Evolutionary conservation across 1,140 invertebrate species (phyloP).

Genomic region (Aphelinus certus): DNA sequence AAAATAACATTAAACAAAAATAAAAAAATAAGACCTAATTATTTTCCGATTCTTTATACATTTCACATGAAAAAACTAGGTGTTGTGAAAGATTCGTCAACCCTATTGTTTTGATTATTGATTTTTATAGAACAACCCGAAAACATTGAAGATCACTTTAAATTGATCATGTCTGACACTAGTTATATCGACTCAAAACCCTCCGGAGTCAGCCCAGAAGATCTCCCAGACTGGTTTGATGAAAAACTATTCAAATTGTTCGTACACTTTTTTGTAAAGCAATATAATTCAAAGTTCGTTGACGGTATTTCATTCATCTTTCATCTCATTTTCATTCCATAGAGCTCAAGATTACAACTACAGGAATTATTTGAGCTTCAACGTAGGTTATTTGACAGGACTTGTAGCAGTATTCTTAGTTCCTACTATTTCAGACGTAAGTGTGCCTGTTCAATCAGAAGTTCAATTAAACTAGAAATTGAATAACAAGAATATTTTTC

Average conservation of each 20-base stretch:
- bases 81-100: too few species aligned
- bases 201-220: conserved; percentile 17
- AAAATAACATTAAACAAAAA: too few species aligned
- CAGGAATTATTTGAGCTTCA: conserved; percentile 69
- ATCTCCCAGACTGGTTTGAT: conserved; percentile 55
- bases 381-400: conserved; percentile 69
- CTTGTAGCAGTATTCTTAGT: conserved; percentile 72
- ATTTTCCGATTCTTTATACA: too few species aligned
- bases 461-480: too few species aligned
- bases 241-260: conserved; percentile 48
- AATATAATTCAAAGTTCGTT: too few species aligned
- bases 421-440: conserved; percentile 69
- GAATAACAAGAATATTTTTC: too few species aligned
- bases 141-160: conserved; percentile 50
- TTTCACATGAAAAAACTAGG: too few species aligned
- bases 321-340: conserved; percentile 26
- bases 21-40: too few species aligned
- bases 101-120: too few species aligned
- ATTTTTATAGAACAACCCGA: conserved; percentile 43
- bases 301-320: too few species aligned
- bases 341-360: conserved; percentile 74
- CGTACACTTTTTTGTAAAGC: conserved; percentile 28
- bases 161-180: conserved; percentile 41
- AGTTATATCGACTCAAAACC: conserved; percentile 32
- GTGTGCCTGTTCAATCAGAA: not conserved